phyloP scores from a whole-genome alignment of 2,113 vertebrate genomes.

The Paradisaea rubra region DNA sequence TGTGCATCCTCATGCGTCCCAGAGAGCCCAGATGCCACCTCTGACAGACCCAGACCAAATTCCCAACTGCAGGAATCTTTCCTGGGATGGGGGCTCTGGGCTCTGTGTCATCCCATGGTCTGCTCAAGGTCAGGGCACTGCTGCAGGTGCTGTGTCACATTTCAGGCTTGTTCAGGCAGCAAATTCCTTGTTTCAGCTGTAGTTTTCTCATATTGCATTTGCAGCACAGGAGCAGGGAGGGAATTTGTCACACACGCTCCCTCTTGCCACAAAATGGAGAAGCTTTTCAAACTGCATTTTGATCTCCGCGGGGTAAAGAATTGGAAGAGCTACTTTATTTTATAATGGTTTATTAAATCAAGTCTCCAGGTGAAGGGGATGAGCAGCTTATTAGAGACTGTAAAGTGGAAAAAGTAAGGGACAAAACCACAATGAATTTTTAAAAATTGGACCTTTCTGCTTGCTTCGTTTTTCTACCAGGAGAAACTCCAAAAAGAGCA shows the following conservation, averaged over 20 bases:
- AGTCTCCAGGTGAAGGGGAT: background rate
- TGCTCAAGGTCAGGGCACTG: background rate
- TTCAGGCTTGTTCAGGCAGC: background rate
- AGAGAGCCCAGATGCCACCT: background rate
- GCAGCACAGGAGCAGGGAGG: background rate
- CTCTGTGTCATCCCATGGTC: background rate
- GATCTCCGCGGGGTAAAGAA: background rate
- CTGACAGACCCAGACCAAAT: background rate
- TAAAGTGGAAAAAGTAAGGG: background rate
- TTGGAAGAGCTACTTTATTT: background rate
- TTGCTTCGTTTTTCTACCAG: background rate
- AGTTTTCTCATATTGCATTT: background rate
- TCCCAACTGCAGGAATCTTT: background rate
- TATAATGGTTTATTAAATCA: slow-evolving; percentile 5
- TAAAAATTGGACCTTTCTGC: background rate
- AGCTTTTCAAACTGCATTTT: background rate
- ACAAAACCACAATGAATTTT: background rate
- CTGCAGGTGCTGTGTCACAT: background rate
- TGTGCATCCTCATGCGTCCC: background rate
- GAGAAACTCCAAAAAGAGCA: background rate
- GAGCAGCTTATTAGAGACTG: background rate
- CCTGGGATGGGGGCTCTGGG: background rate
- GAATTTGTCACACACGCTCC: background rate
- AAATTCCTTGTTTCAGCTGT: background rate
- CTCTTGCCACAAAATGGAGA: background rate